A percentile compares a stretch with the other conserved stretches of the same genome.
These are phyloP conservation scores for Cyclina sinensis DNA, from an alignment of 1,140 invertebrate species.

Conservation along the genomic window DNA sequence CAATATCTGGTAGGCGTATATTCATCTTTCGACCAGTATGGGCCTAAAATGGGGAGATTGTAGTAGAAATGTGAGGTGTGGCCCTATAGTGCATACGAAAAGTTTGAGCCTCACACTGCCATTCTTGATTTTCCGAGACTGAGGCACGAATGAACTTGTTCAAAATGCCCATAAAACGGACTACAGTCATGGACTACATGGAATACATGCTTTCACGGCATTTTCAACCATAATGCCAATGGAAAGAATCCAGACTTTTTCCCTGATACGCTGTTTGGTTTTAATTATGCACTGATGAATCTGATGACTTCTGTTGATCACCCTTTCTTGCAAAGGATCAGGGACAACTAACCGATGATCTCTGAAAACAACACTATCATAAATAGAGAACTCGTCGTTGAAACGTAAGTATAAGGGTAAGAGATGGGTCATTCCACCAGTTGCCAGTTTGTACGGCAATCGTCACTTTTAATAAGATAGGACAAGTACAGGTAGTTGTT, in stretches of 20 bases:
- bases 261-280: too few species aligned
- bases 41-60: conserved; percentile 64
- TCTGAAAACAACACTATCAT: conserved; percentile 56
- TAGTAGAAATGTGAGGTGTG: conserved; percentile 28
- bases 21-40: conserved; percentile 64
- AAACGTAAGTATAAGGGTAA: conserved; percentile 27
- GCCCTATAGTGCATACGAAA: conserved; percentile 53
- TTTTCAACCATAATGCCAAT: too few species aligned
- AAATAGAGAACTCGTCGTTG: conserved; percentile 51
- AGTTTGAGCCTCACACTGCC: background rate
- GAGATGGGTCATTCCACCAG: conserved; percentile 57
- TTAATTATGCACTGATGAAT: too few species aligned
- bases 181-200: background rate
- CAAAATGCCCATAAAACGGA: background rate
- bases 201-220: too few species aligned
- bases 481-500: conserved; percentile 8
- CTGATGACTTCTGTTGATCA: conserved; percentile 72
- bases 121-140: conserved; percentile 27
- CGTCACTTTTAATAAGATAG: conserved; percentile 50
- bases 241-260: too few species aligned
- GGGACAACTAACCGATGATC: conserved; percentile 71
- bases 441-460: conserved; percentile 50
- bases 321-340: conserved; percentile 55
- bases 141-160: conserved; percentile 27
- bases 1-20: conserved; percentile 42